Percentiles rank a stretch among this genome's conserved stretches.
Conservation (phyloP, 2,113 vertebrate genomes). For the Nesogale talazaci region DNA sequence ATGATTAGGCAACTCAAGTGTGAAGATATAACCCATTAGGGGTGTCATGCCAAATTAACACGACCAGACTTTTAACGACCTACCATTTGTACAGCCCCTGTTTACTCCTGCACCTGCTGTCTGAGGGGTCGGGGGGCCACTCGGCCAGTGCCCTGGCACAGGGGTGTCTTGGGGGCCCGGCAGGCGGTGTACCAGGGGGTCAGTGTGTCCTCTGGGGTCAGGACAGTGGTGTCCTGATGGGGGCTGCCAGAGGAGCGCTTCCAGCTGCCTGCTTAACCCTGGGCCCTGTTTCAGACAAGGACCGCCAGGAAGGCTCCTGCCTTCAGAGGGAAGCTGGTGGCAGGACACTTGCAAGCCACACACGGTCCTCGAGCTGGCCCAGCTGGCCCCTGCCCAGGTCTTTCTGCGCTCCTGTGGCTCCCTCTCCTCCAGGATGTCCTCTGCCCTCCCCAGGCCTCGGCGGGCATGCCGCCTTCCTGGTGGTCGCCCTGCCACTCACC, state of each 20-base stretch:
- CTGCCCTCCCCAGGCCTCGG: neutral
- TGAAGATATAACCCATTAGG: slow-evolving; percentile 89
- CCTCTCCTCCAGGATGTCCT: neutral
- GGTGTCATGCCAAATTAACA: slow-evolving; percentile 90
- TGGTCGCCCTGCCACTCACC: no score
- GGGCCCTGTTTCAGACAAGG: neutral
- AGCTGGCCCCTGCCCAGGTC: neutral
- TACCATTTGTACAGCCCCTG: slow-evolving; percentile 89
- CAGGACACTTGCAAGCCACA: neutral
- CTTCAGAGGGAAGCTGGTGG: neutral
- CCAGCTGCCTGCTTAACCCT: neutral
- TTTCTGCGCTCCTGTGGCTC: neutral
- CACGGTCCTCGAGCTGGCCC: neutral
- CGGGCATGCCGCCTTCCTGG: no score
- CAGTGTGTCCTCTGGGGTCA: neutral
- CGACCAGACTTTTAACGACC: slow-evolving; percentile 89
- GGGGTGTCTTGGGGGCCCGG: neutral
- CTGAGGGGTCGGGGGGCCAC: neutral
- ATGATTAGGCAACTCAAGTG: slow-evolving; percentile 88
- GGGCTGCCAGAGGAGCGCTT: neutral
- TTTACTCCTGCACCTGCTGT: slow-evolving; percentile 87
- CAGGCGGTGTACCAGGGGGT: neutral
- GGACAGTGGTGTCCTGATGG: neutral
- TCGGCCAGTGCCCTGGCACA: neutral
- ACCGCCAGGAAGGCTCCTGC: neutral